A percentile compares a stretch with the other conserved stretches of the same genome.
Conservation (phyloP, 1,140 invertebrate genomes). For the Aricia agestis region DNA sequence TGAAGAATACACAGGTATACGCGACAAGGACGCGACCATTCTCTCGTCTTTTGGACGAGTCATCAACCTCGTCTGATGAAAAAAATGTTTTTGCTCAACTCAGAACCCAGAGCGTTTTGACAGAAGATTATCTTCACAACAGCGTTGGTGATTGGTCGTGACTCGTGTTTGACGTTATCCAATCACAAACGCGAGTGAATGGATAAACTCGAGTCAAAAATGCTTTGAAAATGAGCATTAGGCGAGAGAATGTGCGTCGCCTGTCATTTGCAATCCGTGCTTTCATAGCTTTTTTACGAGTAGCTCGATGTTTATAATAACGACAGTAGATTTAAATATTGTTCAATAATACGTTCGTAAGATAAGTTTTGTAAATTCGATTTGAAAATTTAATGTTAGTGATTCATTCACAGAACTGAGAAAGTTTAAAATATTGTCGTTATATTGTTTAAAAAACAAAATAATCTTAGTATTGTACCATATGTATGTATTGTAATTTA, state of each 20-base stretch:
- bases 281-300: constrained; percentile 29
- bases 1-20: constrained; percentile 17
- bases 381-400: constrained; percentile 62
- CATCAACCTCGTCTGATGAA: neutral
- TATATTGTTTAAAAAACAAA: constrained; percentile 64
- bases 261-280: constrained; percentile 23
- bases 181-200: too few species aligned
- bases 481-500: constrained; percentile 72
- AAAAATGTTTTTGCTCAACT: neutral
- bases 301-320: constrained; percentile 31
- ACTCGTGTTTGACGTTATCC: too few species aligned
- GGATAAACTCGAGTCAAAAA: too few species aligned
- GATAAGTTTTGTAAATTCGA: constrained; percentile 49
- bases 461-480: constrained; percentile 63
- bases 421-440: constrained; percentile 71
- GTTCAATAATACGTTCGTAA: constrained; percentile 28
- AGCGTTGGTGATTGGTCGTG: too few species aligned
- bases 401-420: constrained; percentile 74
- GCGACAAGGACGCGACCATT: neutral
- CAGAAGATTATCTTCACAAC: too few species aligned
- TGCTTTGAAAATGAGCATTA: too few species aligned
- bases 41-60: neutral
- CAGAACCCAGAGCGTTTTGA: neutral
- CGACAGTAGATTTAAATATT: constrained; percentile 17
- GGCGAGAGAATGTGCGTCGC: constrained; percentile 7